phyloP scores from a whole-genome alignment of 2,888 invertebrate species.

The Acanthosepion esculentum region DNA sequence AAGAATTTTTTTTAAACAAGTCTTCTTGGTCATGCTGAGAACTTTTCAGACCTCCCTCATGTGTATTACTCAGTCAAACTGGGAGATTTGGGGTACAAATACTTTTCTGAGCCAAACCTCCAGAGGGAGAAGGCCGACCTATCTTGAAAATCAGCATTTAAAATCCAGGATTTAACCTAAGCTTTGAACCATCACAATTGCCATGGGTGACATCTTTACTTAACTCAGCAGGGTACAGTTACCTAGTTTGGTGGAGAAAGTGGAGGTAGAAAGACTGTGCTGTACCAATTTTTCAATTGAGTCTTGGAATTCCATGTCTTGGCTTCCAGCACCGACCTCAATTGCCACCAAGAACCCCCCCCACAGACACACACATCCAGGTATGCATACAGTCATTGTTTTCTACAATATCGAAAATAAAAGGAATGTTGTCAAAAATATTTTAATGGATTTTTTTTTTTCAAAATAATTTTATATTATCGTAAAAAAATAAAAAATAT shows the following conservation, averaged over 20 bases:
- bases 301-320: neutral
- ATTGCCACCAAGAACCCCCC: too few species aligned
- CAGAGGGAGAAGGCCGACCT: neutral
- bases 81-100: too few species aligned
- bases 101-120: too few species aligned
- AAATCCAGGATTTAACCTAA: neutral
- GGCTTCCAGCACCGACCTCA: neutral
- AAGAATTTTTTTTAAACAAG: too few species aligned
- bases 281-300: neutral
- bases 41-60: too few species aligned
- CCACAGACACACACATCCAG: neutral
- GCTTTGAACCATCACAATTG: neutral
- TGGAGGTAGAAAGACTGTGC: neutral
- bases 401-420: neutral
- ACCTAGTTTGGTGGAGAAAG: neutral
- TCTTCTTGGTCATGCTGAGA: too few species aligned
- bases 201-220: neutral
- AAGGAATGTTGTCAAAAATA: conserved; percentile 7
- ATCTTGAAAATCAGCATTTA: neutral
- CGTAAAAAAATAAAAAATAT: neutral
- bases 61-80: too few species aligned
- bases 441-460: neutral
- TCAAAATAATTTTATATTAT: neutral
- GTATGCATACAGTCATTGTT: neutral
- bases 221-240: too few species aligned